Evolutionary conservation across 2,888 invertebrate genomes (phyloP), one percentile per base, ranked within the genome.

Genomic region (Lamproptera curius): DNA sequence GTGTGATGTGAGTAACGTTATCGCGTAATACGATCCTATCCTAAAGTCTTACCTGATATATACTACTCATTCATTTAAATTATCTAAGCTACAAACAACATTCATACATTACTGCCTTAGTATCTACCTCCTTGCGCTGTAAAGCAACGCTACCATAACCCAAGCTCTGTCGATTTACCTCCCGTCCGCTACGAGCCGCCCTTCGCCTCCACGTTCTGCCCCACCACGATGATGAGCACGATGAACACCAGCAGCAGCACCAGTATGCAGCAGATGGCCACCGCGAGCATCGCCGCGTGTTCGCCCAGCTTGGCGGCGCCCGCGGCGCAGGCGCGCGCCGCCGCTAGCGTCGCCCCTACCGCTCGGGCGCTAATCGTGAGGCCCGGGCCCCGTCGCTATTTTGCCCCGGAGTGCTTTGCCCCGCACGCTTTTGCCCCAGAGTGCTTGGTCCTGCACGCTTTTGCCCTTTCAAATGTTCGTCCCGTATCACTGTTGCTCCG

Each of bases 231-330:
- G 78, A 94, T 94, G 69, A 94, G 91, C 58, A 94, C 91, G 65
- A 94, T 94, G 88, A 95, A 95, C 60, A 94, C 94, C 60, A 93
- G 92, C 72, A 94, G 87, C 59, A 95, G 89, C 75, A 94, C 92
- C 67, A 94, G 89, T 69, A 95, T 94, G 80, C 94, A 94, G 85
- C 94, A 94, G 63, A 95, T 94, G 65, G 94, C 94, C 65, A 95
- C 94, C 55, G 94, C 94, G 72, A 94, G 92, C 94, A 94, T 94
- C 58, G 88, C 88, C 60, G 87, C 85, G 85, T 89, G 88, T 66
- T 87, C 88, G 74, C 88, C 86, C 88, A 87, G 86, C 73, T 84
- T 85, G 80, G 70, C 69, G 69, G 74, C 73, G 72, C 76, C 67
- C 68, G 73, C 72, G 64, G 75, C 76, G 68, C 76, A 69, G 57